Evolutionary conservation across 2,888 invertebrate species (phyloP).

Genomic region (Coleophora deauratella): DNA sequence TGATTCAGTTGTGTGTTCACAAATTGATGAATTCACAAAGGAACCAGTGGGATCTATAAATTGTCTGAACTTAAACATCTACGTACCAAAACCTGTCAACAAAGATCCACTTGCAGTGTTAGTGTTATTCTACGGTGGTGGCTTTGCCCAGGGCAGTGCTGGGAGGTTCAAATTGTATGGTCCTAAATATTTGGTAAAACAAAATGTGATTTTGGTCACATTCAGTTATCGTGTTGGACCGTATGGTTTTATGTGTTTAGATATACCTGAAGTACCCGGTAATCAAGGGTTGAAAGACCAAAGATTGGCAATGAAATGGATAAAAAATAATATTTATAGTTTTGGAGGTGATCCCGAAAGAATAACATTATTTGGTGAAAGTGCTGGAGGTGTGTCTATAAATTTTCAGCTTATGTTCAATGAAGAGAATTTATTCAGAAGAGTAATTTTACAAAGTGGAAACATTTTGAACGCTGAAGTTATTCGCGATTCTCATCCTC

Average conservation of each 20-base stretch:
- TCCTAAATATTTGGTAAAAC: constrained; percentile 19
- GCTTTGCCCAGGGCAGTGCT: constrained; percentile 11
- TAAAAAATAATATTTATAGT: constrained; percentile 16
- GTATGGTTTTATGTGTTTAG: constrained; percentile 22
- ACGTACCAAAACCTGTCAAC: constrained; percentile 16
- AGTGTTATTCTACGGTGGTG: constrained; percentile 20
- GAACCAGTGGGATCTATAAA: constrained; percentile 22
- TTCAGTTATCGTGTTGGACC: constrained; percentile 21
- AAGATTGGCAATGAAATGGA: constrained; percentile 16
- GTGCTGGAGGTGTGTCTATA: constrained; percentile 15
- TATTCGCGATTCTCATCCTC: constrained; percentile 13
- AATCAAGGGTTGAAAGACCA: constrained; percentile 22
- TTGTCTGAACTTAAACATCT: constrained; percentile 28
- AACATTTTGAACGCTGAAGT: constrained; percentile 18
- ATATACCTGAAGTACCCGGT: constrained; percentile 19
- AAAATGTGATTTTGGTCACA: constrained; percentile 22
- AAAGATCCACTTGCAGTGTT: constrained; percentile 16
- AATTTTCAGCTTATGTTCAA: constrained; percentile 31
- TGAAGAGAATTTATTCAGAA: constrained; percentile 33
- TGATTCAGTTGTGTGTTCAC: constrained; percentile 30
- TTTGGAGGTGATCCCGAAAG: constrained; percentile 18
- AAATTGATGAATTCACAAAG: constrained; percentile 21
- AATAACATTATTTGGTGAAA: constrained; percentile 18
- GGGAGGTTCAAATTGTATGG: constrained; percentile 15
- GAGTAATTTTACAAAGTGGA: constrained; percentile 42